phyloP scores from a whole-genome alignment of 2,113 vertebrate genomes.

The Takifugu bimaculatus region DNA sequence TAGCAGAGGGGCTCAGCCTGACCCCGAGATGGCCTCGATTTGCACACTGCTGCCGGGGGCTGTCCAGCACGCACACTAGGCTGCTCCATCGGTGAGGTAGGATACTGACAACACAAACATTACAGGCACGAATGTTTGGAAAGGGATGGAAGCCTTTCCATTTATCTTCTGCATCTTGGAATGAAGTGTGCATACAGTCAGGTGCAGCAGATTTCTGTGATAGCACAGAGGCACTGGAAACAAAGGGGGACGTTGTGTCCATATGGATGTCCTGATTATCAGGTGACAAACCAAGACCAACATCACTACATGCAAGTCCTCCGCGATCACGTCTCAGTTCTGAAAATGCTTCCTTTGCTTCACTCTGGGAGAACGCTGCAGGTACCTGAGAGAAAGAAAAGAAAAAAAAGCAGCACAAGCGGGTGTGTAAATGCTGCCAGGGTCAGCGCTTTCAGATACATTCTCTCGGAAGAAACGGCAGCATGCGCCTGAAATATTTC shows the following conservation, averaged over 20 bases:
- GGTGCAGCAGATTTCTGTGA: conserved; percentile 39
- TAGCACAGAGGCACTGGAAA: conserved; percentile 5
- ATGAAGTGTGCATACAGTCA: conserved; percentile 39
- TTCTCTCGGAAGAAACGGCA: conserved; percentile 31
- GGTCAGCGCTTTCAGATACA: conserved; percentile 21
- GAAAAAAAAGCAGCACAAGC: conserved; percentile 1
- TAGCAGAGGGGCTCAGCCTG: conserved; percentile 54
- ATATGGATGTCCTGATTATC: not conserved
- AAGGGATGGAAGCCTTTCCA: not conserved
- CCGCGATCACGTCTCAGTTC: not conserved
- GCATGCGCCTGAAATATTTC: conserved; percentile 41
- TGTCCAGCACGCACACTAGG: conserved; percentile 61
- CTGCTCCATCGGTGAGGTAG: conserved; percentile 71
- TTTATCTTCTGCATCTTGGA: not conserved
- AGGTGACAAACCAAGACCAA: not conserved
- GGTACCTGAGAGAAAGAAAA: not conserved
- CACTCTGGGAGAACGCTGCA: not conserved
- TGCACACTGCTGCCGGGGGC: conserved; percentile 60
- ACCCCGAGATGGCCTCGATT: conserved; percentile 68
- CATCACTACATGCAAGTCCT: not conserved
- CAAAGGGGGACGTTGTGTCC: conserved; percentile 11
- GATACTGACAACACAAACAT: conserved; percentile 32
- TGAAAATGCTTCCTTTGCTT: conserved; percentile 1
- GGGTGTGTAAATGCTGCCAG: conserved; percentile 7
- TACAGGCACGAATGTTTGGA: not conserved